phyloP scores from a whole-genome alignment of 2,797 vertebrate species.

The Pangasius krempfi region DNA sequence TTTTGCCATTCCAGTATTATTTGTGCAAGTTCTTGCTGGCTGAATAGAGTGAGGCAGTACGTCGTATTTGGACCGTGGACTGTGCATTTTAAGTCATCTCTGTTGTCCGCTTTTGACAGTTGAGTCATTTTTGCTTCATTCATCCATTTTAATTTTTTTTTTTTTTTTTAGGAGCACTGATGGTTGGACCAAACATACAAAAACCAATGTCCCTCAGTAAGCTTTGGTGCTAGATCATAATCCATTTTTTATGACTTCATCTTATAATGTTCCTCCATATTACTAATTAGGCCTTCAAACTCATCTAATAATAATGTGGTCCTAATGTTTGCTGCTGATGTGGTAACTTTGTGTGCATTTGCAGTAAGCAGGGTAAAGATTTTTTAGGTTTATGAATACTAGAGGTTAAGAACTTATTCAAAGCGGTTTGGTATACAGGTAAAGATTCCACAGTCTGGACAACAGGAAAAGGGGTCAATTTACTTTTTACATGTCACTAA shows the following conservation, averaged over 20 bases:
- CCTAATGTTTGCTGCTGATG: not conserved
- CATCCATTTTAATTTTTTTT: not conserved
- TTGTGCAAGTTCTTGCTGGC: not conserved
- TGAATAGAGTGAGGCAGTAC: not conserved
- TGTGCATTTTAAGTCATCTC: not conserved
- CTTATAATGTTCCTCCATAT: not conserved
- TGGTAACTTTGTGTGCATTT: not conserved
- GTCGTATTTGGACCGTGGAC: not conserved
- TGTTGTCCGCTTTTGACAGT: not conserved
- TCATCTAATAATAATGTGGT: not conserved
- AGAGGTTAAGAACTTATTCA: not conserved
- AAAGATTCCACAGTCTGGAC: not conserved
- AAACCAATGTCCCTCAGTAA: not conserved
- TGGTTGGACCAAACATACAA: not conserved
- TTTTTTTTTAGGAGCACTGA: not conserved
- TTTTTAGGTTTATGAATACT: not conserved
- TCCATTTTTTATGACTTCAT: not conserved
- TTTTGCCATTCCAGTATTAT: not conserved
- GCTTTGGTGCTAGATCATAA: not conserved
- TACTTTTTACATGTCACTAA: conserved; percentile 14
- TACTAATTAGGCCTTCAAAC: not conserved
- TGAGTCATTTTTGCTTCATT: not conserved
- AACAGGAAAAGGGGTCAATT: conserved; percentile 27
- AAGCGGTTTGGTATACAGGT: not conserved
- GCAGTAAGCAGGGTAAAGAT: not conserved